Evolutionary conservation across 2,797 vertebrate species (phyloP), one percentile per base, ranked within the genome.

Genomic region (Poeciliopsis presidionis): DNA sequence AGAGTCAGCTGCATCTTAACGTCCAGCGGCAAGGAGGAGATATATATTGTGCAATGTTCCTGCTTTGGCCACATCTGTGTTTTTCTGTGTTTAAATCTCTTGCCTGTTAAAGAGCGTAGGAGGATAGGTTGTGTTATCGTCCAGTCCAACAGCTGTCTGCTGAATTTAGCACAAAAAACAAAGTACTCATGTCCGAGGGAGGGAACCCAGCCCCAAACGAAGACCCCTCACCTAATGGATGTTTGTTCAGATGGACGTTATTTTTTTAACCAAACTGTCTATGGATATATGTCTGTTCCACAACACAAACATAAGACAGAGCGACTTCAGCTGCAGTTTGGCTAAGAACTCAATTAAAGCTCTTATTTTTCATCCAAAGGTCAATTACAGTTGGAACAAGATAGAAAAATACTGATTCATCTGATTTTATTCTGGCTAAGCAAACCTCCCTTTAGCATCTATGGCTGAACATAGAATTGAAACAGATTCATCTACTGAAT

Each of bases 211-310:
- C 82, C 85, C 85, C 75, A 7, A 41, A 83, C 65, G 28, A 76
- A 81, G 87, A 90, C 86, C 86, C 72, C 53, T 84, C 79, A 90
- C 89, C 89, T 88, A 70, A 72, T 76, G 72, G 47, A 65, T 92
- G 89, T 94, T 94, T 90, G 74, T 85, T 81, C 93, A 94, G 92
- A 92, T 93, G 92, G 82, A 63, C 81, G 72, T 84, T 89, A 59
- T 85, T 89, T 72, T 78, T 89, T 72, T 78, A 81, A 86, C 76
- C 81, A 81, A 79, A 69, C 41, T 49, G 49, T 47, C 75, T 69
- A 87, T 89, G 72, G 84, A 85, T 83, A 87, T 57, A 28, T 47
- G 33, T 18, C 0, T 65, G 53, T 30, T 61, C 75, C 20, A 5
- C 78, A 28, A 67, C 25, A 22, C 67, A 76, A 13, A 71, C 46